These are phyloP conservation scores for Abrostola triplasia DNA, from an alignment of 2,888 invertebrate species.

Conservation along the genomic window DNA sequence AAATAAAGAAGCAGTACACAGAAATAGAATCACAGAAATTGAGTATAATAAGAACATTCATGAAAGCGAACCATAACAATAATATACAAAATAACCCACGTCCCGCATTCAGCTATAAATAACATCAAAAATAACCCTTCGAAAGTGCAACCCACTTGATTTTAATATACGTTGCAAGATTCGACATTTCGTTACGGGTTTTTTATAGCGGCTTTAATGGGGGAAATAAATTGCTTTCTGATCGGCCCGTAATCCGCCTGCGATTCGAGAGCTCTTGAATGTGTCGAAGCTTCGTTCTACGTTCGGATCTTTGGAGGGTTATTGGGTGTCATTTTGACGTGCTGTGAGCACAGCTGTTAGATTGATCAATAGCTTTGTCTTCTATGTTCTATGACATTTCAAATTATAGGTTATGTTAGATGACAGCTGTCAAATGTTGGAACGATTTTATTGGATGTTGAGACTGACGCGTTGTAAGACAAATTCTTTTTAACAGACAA, in stretches of 20 bases:
- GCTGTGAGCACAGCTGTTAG: not conserved
- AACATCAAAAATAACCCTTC: not conserved
- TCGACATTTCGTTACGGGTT: not conserved
- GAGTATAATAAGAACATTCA: no score
- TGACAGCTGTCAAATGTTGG: no score
- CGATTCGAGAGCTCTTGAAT: not conserved
- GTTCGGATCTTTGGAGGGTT: not conserved
- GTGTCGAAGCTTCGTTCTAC: not conserved
- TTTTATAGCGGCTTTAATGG: not conserved
- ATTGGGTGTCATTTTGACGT: slow-evolving; percentile 1
- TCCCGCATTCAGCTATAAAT: not conserved
- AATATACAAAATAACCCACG: no score
- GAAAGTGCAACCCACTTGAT: not conserved
- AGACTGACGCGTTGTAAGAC: no score
- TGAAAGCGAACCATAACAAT: no score
- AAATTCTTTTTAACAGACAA: no score
- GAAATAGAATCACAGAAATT: no score
- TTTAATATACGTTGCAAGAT: not conserved
- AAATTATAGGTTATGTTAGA: no score
- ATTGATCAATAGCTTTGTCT: no score
- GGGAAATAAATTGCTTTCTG: slow-evolving; percentile 4
- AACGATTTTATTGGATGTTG: no score
- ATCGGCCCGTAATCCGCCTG: not conserved
- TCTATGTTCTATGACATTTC: no score
- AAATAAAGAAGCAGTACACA: no score